Evolutionary conservation across 2,113 vertebrate genomes (phyloP), one percentile per base, ranked within the genome.

Genomic region (Gymnocephalus cernua): DNA sequence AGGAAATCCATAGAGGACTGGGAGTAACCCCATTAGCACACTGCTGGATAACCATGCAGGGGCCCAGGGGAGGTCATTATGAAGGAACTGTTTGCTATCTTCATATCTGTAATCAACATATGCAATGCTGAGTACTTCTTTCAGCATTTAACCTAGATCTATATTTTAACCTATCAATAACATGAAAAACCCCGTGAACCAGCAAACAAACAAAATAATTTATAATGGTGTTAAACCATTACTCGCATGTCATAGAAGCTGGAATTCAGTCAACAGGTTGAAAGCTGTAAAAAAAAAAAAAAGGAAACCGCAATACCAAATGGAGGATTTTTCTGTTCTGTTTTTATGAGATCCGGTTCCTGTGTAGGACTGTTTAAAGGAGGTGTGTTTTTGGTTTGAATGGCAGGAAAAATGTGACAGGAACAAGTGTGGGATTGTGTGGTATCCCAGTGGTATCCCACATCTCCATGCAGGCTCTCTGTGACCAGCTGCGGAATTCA

Each of bases 21-120:
- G 75, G 87, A 90, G 77, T 84, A 92, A 87, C 90, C 90, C 92
- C 85, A 89, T 93, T 92, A 92, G 83, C 72, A 76, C 88, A 56
- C 71, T 76, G 80, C 89, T 77, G 86, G 81, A 92, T 79, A 89
- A 93, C 82, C 86, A 77, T 62, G 74, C 79, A 32, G 58, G 70
- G 83, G 58, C 93, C 86, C 93, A 87, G 38, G 91, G 93, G 93
- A 93, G 83, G 90, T 93, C 90, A 94, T 94, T 94, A 94, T 85
- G 77, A 87, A 87, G 86, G 62, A 83, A 85, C 82, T 92, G 86
- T 93, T 93, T 88, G 89, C 90, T 89, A 77, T 88, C 86, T 87
- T 86, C 87, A 91, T 68, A 82, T 90, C 89, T 81, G 69, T 89
- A 87, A 94, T 92, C 90, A 93, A 91, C 90, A 89, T 90, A 86